Conservation (phyloP, 2,888 invertebrate species). For the Teleogryllus oceanicus region DNA sequence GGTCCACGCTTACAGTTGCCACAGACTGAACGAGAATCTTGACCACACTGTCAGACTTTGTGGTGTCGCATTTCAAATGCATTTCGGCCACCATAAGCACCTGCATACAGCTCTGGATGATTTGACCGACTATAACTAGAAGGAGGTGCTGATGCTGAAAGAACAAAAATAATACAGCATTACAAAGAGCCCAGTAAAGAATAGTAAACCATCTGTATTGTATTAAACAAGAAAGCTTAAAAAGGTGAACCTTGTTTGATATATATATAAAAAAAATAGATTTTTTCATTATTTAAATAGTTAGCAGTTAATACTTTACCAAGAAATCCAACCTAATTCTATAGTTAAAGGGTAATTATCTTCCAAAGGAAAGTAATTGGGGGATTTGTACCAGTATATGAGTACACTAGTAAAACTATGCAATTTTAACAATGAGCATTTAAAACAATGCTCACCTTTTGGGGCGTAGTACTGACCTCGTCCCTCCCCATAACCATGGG, state of each 20-base stretch:
- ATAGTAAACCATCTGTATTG: not conserved
- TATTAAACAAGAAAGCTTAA: too few species aligned
- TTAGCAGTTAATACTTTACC: too few species aligned
- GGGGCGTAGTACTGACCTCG: conserved; percentile 69
- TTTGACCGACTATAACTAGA: conserved; percentile 52
- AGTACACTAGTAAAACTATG: too few species aligned
- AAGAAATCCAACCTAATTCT: too few species aligned
- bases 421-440: not conserved
- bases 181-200: not conserved
- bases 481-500: conserved; percentile 67
- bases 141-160: conserved; percentile 47
- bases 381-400: too few species aligned
- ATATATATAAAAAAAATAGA: too few species aligned
- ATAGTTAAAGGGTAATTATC: too few species aligned
- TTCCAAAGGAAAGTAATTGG: too few species aligned
- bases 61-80: conserved; percentile 73
- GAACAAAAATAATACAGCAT: not conserved
- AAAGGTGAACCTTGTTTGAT: too few species aligned
- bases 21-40: conserved; percentile 22
- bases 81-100: conserved; percentile 60
- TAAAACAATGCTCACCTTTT: conserved; percentile 55
- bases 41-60: conserved; percentile 58
- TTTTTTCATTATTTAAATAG: too few species aligned
- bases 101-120: conserved; percentile 65
- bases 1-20: not conserved